Evolutionary conservation across 2,797 vertebrate genomes (phyloP).

Genomic region (Uromys caudimaculatus): DNA sequence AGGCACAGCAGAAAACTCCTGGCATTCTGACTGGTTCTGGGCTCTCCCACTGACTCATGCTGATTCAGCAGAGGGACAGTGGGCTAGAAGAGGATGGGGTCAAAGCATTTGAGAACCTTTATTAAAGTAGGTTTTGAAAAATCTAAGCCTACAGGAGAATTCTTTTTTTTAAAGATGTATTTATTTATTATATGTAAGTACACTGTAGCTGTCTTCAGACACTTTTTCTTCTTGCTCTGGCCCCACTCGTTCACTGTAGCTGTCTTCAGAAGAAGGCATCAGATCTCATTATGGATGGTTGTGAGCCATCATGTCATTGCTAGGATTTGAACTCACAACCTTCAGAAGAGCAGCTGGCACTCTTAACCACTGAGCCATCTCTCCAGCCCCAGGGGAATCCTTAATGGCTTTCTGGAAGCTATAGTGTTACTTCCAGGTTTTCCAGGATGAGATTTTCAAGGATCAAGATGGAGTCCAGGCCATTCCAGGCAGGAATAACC

Average conservation of each 20-base stretch:
- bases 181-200: too few species aligned
- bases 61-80: neutral
- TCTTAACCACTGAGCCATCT: too few species aligned
- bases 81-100: too few species aligned
- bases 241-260: too few species aligned
- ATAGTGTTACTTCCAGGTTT: neutral
- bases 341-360: too few species aligned
- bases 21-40: neutral
- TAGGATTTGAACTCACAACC: too few species aligned
- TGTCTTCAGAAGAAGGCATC: too few species aligned
- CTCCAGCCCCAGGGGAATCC: neutral
- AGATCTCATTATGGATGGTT: too few species aligned
- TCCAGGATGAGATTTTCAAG: neutral
- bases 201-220: too few species aligned
- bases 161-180: too few species aligned
- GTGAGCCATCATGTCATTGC: too few species aligned
- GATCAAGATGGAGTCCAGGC: neutral
- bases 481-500: neutral
- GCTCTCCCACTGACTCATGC: neutral
- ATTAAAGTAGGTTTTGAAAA: neutral
- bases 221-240: too few species aligned
- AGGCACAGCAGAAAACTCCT: neutral
- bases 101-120: neutral
- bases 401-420: neutral
- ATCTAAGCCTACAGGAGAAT: neutral